Evolutionary conservation across 1,140 invertebrate species (phyloP), one percentile per base, ranked within the genome.

Genomic region (Drosophila azteca): DNA sequence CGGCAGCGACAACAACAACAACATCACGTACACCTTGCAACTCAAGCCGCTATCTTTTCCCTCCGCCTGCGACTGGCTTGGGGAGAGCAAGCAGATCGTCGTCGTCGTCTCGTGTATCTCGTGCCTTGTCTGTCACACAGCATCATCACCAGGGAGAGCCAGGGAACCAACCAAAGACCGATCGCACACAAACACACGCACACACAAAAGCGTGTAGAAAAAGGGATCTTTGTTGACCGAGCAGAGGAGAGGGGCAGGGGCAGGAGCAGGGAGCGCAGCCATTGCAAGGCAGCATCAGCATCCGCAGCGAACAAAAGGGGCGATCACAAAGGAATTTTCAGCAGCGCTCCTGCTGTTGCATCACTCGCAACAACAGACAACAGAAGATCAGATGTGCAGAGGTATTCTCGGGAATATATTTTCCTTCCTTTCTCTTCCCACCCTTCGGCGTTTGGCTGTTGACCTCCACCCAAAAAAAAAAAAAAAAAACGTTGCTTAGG

Each of bases 21-120:
- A 78, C 60, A 55, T 54, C 66, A 58, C 83, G 79, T 87, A 87
- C 83, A 87, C 83, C 83, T 87, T 87, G 83, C 83, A 88, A 83
- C 88, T 89, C 80, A 88, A 83, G 83, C 79, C 76, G 76, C 83
- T 87, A 87, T 87, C 70, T 87, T 77, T 69, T 83, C 67, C 70
- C 53, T 70, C 79, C 63, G 64, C 80, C 67, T 73, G 60, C 43
- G 46, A 49, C 59, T 63, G 68, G 39, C 45, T 51, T 50, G 24
- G 51, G 39, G 58, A 48, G 70, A 74, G 74, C 70, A 74, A 39
- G 35, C 11, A 39, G 35, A 39, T 39, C 35, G 35, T 39, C 35
- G 35, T 39, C 35, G 35, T 13, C 35, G 35, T 39, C 9, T 39
- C 35, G 35, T 39, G 35, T 39, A 39, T 39, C 35, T 44, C 60